Conservation (phyloP, 2,113 vertebrate species). For the Ginglymostoma cirratum region DNA sequence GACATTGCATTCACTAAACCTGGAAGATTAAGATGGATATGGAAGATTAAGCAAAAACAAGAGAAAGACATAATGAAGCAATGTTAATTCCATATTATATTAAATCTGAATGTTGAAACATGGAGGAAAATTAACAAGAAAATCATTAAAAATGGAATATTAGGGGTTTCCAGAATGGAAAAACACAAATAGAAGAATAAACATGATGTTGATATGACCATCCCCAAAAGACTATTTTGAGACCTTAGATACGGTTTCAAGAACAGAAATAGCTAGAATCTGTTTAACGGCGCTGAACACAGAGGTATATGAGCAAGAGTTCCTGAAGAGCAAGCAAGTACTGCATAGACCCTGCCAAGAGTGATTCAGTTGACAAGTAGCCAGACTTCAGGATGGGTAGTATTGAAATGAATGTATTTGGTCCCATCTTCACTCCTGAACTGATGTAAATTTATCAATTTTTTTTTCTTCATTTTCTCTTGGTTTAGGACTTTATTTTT, state of each 20-base stretch:
- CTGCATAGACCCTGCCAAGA: neutral
- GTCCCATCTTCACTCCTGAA: neutral
- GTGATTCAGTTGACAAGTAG: neutral
- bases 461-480: neutral
- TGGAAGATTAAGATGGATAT: neutral
- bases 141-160: neutral
- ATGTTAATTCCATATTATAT: neutral
- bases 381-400: neutral
- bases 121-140: neutral
- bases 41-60: neutral
- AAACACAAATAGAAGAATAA: neutral
- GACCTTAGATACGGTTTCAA: neutral
- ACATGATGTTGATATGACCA: neutral
- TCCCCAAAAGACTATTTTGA: neutral
- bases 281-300: neutral
- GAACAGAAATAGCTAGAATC: neutral
- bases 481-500: neutral
- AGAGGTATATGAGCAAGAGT: neutral
- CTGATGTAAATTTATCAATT: neutral
- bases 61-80: neutral
- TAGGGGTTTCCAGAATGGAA: neutral
- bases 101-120: neutral
- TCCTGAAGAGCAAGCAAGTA: neutral
- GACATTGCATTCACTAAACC: neutral
- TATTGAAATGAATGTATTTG: neutral